Percentiles rank a stretch among this genome's conserved stretches.
phyloP scores from a whole-genome alignment of 2,113 vertebrate species.

The Paramormyrops kingsleyae region DNA sequence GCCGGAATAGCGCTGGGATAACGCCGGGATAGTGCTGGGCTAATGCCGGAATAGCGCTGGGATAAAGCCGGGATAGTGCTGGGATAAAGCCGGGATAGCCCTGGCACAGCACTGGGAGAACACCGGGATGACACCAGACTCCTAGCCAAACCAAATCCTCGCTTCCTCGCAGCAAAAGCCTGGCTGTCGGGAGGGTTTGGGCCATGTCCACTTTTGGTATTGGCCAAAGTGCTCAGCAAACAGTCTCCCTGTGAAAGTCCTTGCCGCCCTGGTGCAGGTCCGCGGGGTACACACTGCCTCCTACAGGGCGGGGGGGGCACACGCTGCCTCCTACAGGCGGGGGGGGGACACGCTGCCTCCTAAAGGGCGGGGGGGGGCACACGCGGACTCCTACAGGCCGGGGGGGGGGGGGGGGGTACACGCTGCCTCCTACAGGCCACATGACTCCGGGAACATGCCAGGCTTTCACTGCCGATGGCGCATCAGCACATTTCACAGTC shows the following conservation, averaged over 20 bases:
- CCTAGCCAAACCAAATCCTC: background rate
- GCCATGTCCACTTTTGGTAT: background rate
- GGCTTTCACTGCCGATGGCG: background rate
- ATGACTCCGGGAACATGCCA: background rate
- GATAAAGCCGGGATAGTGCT: too few species aligned
- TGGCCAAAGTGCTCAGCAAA: background rate
- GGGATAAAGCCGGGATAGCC: too few species aligned
- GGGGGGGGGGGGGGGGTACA: background rate
- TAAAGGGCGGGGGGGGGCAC: too few species aligned
- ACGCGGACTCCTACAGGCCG: too few species aligned
- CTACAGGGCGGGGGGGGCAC: background rate
- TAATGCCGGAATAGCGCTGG: too few species aligned
- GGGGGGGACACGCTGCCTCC: too few species aligned
- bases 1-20: too few species aligned
- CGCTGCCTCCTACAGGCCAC: too few species aligned
- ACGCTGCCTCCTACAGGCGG: too few species aligned
- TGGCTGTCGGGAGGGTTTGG: background rate
- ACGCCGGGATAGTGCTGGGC: too few species aligned
- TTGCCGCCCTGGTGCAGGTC: background rate
- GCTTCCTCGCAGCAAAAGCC: background rate
- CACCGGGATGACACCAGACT: background rate
- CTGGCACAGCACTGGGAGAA: too few species aligned
- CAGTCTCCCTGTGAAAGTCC: background rate
- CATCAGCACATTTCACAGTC: background rate
- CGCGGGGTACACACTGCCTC: background rate